Evolutionary conservation across 2,797 vertebrate genomes (phyloP), one percentile per base, ranked within the genome.

Genomic region (Hydrocynus forskahlii): DNA sequence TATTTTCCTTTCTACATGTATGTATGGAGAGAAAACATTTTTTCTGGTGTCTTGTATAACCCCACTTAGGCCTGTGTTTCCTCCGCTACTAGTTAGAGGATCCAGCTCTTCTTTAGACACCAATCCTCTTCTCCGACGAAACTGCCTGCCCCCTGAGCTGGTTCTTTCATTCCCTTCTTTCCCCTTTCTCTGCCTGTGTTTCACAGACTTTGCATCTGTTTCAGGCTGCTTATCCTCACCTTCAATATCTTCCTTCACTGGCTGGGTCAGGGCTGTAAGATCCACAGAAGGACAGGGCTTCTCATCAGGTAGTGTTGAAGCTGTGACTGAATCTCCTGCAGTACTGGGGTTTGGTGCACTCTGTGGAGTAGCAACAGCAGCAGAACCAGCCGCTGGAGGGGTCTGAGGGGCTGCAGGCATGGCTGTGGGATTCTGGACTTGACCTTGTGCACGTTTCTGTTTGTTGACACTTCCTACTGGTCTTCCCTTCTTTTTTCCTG

Each of bases 391-490:
- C 21, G 84, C 81, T 64, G 85, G 78, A 89, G 91, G 50, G 81
- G 84, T 75, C n/a, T 87, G 78, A 69, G 86, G 72, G 35, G 78
- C 85, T 7, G 85, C 75, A 21, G 87, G 83, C 78, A 86, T 52
- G n/a, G 88, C 0, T 88, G 69, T 74, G 48, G 83, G 38, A 86
- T 59, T 90, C 77, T 87, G 91, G 25, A 83, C 66, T 89, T 68
- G 93, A 86, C 80, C 84, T 90, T 63, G 94, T 38, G 94, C 93
- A 78, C 98, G 96, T 88, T 99, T 99, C 84, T 99, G 97, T 90
- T 99, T 99, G 89, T 99, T 99, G 78, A 99, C 97, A 0, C 98
- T 99, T 73, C 97, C 98, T 7, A 99, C 97, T 0, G 98, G 98
- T 77, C 98, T 93, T 55, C 97, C 97, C 88, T 98, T 99, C 88